Evolutionary conservation across 1,140 invertebrate genomes (phyloP).

Genomic region (Cyrtorhinus lividipennis): DNA sequence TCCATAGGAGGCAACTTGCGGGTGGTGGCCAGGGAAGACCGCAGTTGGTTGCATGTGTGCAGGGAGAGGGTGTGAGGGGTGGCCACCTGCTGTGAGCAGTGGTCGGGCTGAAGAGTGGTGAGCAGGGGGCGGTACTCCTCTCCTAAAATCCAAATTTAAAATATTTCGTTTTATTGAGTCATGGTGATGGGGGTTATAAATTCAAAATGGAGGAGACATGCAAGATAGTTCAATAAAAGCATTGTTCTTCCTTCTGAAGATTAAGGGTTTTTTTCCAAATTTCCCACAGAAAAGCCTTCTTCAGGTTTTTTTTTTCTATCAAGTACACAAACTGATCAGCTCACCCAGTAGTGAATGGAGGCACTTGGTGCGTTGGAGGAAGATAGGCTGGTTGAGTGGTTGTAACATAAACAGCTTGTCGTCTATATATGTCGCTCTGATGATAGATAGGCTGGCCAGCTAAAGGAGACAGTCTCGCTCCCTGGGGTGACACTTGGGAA

Average conservation of each 20-base stretch:
- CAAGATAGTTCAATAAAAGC: too few relatives aligned
- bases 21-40: conserved; percentile 48
- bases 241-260: too few relatives aligned
- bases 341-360: conserved; percentile 32
- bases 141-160: conserved; percentile 35
- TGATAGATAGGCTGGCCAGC: conserved; percentile 38
- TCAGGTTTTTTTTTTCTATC: too few relatives aligned
- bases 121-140: conserved; percentile 64
- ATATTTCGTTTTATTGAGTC: too few relatives aligned
- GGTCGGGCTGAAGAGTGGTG: conserved; percentile 70
- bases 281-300: too few relatives aligned
- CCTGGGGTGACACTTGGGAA: conserved; percentile 23
- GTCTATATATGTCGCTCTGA: conserved; percentile 40
- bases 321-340: too few relatives aligned
- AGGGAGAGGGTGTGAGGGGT: conserved; percentile 60
- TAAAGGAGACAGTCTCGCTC: conserved; percentile 29
- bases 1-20: conserved; percentile 48
- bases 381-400: conserved; percentile 39
- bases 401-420: conserved; percentile 43
- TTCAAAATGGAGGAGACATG: too few relatives aligned
- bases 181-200: too few relatives aligned
- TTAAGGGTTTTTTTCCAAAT: too few relatives aligned
- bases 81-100: conserved; percentile 43
- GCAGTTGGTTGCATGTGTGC: conserved; percentile 62
- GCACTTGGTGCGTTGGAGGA: conserved; percentile 36